These are phyloP conservation scores for Dromococcyx pavoninus DNA, from an alignment of 2,797 vertebrate species.

Conservation along the genomic window DNA sequence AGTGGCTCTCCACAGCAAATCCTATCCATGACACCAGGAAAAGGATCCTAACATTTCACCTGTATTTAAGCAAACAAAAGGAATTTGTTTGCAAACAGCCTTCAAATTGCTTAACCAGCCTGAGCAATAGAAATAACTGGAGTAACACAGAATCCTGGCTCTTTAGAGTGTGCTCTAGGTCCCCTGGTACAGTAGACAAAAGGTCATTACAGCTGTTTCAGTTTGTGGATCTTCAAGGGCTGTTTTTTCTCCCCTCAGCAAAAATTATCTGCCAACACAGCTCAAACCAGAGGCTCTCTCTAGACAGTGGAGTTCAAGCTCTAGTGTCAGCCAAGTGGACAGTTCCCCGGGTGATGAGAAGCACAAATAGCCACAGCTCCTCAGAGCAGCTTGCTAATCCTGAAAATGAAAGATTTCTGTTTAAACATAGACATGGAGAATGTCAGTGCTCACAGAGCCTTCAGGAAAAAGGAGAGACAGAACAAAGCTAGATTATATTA, in stretches of 20 bases:
- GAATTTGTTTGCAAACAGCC: not conserved
- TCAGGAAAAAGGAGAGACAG: not conserved
- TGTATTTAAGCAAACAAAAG: not conserved
- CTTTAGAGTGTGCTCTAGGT: not conserved
- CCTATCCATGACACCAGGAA: not conserved
- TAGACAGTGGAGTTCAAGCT: not conserved
- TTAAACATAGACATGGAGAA: not conserved
- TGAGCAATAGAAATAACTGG: not conserved
- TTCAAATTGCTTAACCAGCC: not conserved
- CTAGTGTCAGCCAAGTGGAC: not conserved
- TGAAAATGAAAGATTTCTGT: not conserved
- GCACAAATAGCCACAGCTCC: not conserved
- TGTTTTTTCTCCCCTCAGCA: no score
- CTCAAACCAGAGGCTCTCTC: not conserved
- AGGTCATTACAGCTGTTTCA: not conserved
- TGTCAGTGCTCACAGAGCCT: not conserved
- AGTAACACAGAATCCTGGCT: not conserved
- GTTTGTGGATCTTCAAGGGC: not conserved
- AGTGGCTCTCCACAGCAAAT: not conserved
- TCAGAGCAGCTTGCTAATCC: not conserved
- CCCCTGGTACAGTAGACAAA: not conserved
- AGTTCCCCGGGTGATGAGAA: not conserved
- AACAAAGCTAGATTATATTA: not conserved
- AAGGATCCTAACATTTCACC: not conserved
- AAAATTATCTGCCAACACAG: not conserved